phyloP scores from a whole-genome alignment of 2,113 vertebrate species.

The Tachysurus fulvidraco region DNA sequence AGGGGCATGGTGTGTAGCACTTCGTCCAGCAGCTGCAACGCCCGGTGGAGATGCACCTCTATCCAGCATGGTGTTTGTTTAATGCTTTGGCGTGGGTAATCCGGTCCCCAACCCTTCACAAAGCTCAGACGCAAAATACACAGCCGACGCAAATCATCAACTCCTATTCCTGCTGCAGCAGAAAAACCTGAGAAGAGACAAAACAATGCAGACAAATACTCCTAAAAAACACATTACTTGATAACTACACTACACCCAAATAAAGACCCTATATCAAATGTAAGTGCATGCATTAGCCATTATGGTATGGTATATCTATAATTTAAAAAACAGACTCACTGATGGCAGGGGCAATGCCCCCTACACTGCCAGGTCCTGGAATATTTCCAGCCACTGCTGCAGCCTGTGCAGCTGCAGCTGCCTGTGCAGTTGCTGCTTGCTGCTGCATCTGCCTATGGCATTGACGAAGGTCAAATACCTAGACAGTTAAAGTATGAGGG shows the following conservation, averaged over 20 bases:
- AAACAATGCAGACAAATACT: background rate
- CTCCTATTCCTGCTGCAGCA: constrained; percentile 72
- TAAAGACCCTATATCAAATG: background rate
- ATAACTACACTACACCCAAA: too few relatives aligned
- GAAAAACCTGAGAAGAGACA: constrained; percentile 61
- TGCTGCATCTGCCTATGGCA: constrained; percentile 85
- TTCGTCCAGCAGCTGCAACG: constrained; percentile 79
- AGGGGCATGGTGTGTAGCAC: constrained; percentile 79
- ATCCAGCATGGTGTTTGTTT: constrained; percentile 83
- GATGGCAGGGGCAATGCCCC: constrained; percentile 69
- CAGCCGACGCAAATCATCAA: constrained; percentile 76
- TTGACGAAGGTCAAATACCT: constrained; percentile 81
- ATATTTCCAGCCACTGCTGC: constrained; percentile 70
- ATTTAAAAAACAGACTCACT: constrained; percentile 63
- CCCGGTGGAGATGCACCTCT: constrained; percentile 79
- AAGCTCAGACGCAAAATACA: constrained; percentile 79
- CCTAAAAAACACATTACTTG: background rate
- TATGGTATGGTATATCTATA: background rate
- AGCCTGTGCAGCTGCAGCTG: constrained; percentile 65
- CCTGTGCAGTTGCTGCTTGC: constrained; percentile 74
- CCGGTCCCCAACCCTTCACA: constrained; percentile 83
- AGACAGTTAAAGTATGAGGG: background rate
- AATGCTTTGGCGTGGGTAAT: constrained; percentile 79
- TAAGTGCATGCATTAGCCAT: too few relatives aligned
- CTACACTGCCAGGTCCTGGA: constrained; percentile 69